Evolutionary conservation across 2,888 invertebrate species (phyloP), one percentile per base, ranked within the genome.

Genomic region (Agriopis aurantiaria): DNA sequence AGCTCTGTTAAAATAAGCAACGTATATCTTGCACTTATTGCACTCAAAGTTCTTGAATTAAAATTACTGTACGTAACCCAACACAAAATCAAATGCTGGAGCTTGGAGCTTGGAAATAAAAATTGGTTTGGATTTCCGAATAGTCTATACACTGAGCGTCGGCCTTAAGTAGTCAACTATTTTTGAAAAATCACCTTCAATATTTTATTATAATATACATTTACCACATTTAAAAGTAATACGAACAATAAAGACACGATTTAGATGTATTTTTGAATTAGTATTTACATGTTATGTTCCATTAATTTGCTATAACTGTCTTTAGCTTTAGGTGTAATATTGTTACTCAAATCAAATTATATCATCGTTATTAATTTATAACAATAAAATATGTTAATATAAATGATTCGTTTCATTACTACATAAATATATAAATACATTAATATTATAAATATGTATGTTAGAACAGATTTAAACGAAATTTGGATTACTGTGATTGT

Each of bases 281-380:
- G 17, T 23, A 23, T 23, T 23, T 23, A 23, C 17, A 23, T 23
- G 17, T 23, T 23, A 23, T 23, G 17, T 23, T 23, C 17, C 17
- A 23, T 23, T 23, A 23, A 23, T 23, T 23, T 23, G 17, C 17
- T 23, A 23, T 23, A 23, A 23, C 17, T 33, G 33, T 33, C 33
- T 33, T 33, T 33, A 33, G 33, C 33, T 33, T 33, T 33, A 64
- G 52, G 7, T 53, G 53, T 61, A 49, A 14, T 41, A 65, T 69
- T 65, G 65, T 69, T 65, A 69, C 33, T 64, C 63, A 53, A 41
- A 63, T 68, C 17, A 58, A 60, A 65, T 53, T 65, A 61, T 65
- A 60, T 69, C 56, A 55, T 40, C 45, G 60, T 65, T 69, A 65
- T 65, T 69, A 69, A 65, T 69, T 69, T 69, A 69, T 65, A 65